phyloP scores from a whole-genome alignment of 2,797 vertebrate genomes.

The Picus viridis region DNA sequence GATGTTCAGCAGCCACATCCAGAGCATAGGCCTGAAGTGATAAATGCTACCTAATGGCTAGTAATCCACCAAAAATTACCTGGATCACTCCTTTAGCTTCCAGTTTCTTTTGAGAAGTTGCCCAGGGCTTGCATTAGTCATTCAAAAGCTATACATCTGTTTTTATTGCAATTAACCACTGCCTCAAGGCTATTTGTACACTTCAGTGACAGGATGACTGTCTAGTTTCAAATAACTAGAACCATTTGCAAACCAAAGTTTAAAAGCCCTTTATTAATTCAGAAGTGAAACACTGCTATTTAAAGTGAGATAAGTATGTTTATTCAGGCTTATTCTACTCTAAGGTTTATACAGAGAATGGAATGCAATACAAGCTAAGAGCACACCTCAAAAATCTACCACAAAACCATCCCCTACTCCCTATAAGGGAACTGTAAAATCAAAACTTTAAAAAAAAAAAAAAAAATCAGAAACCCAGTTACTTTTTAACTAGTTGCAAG shows the following conservation, averaged over 20 bases:
- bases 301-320: constrained; percentile 71
- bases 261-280: constrained; percentile 69
- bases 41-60: neutral
- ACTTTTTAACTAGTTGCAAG: constrained; percentile 69
- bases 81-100: neutral
- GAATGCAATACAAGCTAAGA: constrained; percentile 74
- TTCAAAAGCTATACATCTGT: neutral
- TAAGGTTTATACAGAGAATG: constrained; percentile 73
- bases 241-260: constrained; percentile 37
- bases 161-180: neutral
- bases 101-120: neutral
- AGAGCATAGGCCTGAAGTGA: neutral
- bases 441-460: neutral
- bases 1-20: neutral
- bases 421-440: constrained; percentile 67
- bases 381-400: constrained; percentile 67
- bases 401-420: constrained; percentile 66
- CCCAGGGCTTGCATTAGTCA: neutral
- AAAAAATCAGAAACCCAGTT: constrained; percentile 48
- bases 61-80: neutral
- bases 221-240: constrained; percentile 42
- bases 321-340: constrained; percentile 69
- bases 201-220: neutral
- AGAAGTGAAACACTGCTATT: constrained; percentile 65
- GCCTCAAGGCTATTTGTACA: neutral